Evolutionary conservation across 1,140 invertebrate species (phyloP), one percentile per base, ranked within the genome.

Genomic region (Brachionus manjavacas): DNA sequence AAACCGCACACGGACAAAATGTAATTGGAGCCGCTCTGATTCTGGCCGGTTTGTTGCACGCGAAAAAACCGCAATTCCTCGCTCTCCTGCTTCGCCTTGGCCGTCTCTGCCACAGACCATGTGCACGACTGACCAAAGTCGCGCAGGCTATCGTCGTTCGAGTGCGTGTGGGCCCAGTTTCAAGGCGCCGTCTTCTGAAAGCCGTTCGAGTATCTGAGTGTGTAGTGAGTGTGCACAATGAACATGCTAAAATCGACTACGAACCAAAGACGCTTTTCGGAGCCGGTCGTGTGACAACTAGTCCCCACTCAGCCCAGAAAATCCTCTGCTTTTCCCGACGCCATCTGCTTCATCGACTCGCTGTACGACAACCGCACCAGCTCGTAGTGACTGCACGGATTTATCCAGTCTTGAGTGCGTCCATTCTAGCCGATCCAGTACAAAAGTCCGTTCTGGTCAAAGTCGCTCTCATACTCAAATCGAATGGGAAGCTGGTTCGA

Each of bases 371-470:
- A 9, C 6, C 23, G 68, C 8, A 68, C 35, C 60, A 83, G 52
- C 4, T 64, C 35, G 6, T 20, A 11, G 35, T 83, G 66, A 43
- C 14, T 52, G 49, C n/a, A 16, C 0, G 97, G 97, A 90, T 99
- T 99, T 0, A 98, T 95, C 97, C 97, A 99, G 87, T 99, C 96
- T 64, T 92, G 92, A 14, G 94, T 93, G 92, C 93, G 95, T 60
- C 93, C 95, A 91, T 99, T 99, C 6, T 96, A 96, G 84, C 97
- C 97, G 86, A 99, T 94, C 92, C 96, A 99, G 88, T 96, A 98
- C 7, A 99, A 91, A 2, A 99, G 88, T 9, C 97, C 97, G 89
- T 97, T 96, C 86, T 99, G 96, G 91, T 99, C 97, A 89, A 99
- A 99, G 89, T 99, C 97, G 86, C 94, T 92, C 86, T 94, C 92